Percentiles rank a stretch among this genome's conserved stretches.
Conservation (phyloP, 2,113 vertebrate species). For the Dendrocopos noguchii region DNA sequence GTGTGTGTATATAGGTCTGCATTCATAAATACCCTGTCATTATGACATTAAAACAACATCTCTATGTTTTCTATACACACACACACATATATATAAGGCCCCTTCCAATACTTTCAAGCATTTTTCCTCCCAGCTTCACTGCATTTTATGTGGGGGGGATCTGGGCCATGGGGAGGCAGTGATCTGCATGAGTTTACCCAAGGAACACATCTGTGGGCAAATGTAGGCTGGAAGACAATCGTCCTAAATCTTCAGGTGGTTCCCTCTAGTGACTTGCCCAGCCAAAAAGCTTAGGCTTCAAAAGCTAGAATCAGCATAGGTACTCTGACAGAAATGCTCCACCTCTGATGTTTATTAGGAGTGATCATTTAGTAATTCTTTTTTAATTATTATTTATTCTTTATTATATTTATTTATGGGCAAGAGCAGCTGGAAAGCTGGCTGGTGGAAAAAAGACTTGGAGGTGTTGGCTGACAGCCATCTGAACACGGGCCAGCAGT, state of each 20-base stretch:
- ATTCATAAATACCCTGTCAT: not conserved
- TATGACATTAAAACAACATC: not conserved
- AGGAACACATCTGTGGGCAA: not conserved
- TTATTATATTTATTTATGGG: not conserved
- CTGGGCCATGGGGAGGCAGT: not conserved
- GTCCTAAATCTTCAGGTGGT: not conserved
- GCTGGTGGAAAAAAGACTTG: not conserved
- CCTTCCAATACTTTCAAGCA: not conserved
- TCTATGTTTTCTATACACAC: accelerated
- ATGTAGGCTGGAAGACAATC: not conserved
- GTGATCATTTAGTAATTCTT: not conserved
- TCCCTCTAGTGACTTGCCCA: not conserved
- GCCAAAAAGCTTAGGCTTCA: not conserved
- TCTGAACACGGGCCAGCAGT: not conserved
- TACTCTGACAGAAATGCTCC: not conserved
- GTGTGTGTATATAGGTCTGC: not conserved
- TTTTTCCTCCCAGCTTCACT: not conserved
- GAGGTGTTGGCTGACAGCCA: not conserved
- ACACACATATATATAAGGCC: no score
- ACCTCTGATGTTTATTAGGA: not conserved
- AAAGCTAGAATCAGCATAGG: not conserved
- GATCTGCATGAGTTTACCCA: not conserved
- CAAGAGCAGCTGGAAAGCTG: not conserved
- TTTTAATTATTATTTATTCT: not conserved
- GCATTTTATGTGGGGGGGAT: not conserved